Conservation (phyloP, 2,888 invertebrate genomes). For the Carpatolechia fugitivella region DNA sequence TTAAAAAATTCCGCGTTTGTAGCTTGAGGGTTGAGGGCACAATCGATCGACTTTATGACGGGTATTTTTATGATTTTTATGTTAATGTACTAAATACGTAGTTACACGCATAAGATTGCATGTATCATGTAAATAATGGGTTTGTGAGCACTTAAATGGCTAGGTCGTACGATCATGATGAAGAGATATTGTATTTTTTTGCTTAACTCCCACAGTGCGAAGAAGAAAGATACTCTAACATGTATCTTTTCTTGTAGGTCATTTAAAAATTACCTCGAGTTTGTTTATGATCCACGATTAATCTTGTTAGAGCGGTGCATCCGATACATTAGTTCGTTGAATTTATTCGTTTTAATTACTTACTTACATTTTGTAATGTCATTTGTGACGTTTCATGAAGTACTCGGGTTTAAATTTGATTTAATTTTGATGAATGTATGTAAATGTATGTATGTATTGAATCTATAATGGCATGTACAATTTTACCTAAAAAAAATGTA, state of each 20-base stretch:
- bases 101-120: slow-evolving; percentile 44
- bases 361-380: too few species aligned
- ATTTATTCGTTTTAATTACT: background rate
- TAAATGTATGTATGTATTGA: too few species aligned
- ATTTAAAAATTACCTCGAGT: background rate
- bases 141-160: slow-evolving; percentile 15
- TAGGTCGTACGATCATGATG: slow-evolving; percentile 10
- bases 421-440: too few species aligned
- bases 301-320: background rate
- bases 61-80: slow-evolving; percentile 69
- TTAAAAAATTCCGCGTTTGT: slow-evolving; percentile 55
- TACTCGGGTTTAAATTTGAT: too few species aligned
- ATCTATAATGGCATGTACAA: too few species aligned
- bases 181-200: slow-evolving; percentile 14
- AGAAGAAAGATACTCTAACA: background rate
- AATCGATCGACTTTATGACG: slow-evolving; percentile 64
- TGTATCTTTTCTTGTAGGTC: background rate
- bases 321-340: too few species aligned
- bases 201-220: slow-evolving; percentile 1
- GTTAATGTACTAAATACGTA: slow-evolving; percentile 63
- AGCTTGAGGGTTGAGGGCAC: slow-evolving; percentile 63
- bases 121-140: slow-evolving; percentile 30
- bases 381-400: too few species aligned
- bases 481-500: too few species aligned
- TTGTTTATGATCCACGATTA: background rate